Conservation (phyloP, 2,888 invertebrate species). For the Polymixis flavicincta region DNA sequence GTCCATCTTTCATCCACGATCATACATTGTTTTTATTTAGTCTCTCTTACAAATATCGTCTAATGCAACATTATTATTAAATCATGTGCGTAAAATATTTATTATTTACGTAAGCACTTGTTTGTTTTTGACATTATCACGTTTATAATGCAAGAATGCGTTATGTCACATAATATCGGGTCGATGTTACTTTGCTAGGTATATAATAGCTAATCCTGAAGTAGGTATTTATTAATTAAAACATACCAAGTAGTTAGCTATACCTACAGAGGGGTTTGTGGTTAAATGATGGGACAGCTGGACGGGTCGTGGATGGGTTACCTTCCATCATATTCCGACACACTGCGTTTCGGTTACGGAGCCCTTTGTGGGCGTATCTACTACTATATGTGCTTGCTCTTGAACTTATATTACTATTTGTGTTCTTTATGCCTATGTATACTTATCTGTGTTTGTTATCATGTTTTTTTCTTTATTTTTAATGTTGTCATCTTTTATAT, state of each 20-base stretch:
- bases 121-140: conserved; percentile 31
- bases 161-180: conserved; percentile 7
- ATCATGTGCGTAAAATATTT: neutral
- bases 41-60: neutral
- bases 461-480: too few relatives aligned
- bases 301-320: too few relatives aligned
- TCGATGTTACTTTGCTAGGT: neutral
- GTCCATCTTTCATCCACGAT: neutral
- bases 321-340: too few relatives aligned
- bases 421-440: too few relatives aligned
- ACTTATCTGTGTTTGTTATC: too few relatives aligned
- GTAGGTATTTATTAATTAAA: neutral
- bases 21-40: neutral
- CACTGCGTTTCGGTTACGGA: too few relatives aligned
- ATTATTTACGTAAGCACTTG: conserved; percentile 22
- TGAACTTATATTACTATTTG: too few relatives aligned
- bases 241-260: neutral
- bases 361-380: too few relatives aligned
- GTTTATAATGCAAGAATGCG: conserved; percentile 9
- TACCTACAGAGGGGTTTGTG: too few relatives aligned
- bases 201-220: neutral
- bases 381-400: too few relatives aligned
- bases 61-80: neutral
- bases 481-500: too few relatives aligned
- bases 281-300: too few relatives aligned